A percentile compares a stretch with the other conserved stretches of the same genome.
phyloP scores from a whole-genome alignment of 2,797 vertebrate species.

The Percopsis omiscomaycus region DNA sequence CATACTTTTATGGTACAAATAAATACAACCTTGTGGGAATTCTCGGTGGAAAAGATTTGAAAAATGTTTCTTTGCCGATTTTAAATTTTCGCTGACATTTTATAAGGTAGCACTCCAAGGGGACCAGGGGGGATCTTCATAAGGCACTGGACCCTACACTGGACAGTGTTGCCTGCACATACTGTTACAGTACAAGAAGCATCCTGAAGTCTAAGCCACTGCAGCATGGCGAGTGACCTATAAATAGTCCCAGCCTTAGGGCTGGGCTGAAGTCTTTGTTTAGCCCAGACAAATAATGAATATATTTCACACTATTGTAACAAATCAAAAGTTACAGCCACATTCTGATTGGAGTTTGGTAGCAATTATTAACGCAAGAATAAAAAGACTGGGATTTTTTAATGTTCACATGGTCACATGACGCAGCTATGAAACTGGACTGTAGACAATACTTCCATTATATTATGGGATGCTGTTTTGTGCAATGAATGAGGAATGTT shows the following conservation, averaged over 20 bases:
- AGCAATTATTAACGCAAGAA: too few species aligned
- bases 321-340: not conserved
- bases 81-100: too few species aligned
- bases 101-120: too few species aligned
- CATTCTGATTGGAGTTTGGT: not conserved
- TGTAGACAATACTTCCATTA: not conserved
- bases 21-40: too few species aligned
- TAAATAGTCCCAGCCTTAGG: conserved; percentile 64
- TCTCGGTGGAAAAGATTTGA: too few species aligned
- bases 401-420: too few species aligned
- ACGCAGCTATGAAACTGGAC: not conserved
- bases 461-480: conserved; percentile 6
- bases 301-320: not conserved
- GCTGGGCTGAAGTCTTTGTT: conserved; percentile 56
- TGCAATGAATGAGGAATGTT: conserved; percentile 36
- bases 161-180: conserved; percentile 18
- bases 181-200: conserved; percentile 42
- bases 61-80: too few species aligned
- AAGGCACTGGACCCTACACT: not conserved
- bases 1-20: too few species aligned
- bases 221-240: conserved; percentile 63
- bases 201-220: conserved; percentile 55
- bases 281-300: conserved; percentile 47
- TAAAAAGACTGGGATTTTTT: too few species aligned
- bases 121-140: too few species aligned